These are phyloP conservation scores for Lepilemur ruficaudatus DNA, from an alignment of 2,797 vertebrate genomes.

Conservation along the genomic window DNA sequence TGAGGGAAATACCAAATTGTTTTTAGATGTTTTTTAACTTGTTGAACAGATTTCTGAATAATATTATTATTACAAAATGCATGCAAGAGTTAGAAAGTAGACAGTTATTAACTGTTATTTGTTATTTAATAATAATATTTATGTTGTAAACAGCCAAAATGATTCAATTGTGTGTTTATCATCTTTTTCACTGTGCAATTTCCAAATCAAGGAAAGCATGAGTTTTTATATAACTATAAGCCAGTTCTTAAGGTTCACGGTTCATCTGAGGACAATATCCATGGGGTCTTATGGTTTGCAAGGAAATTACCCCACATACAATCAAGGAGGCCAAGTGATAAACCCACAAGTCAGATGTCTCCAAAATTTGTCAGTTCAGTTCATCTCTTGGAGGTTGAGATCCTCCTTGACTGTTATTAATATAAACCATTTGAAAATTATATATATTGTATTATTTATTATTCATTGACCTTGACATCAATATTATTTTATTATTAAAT, in stretches of 20 bases:
- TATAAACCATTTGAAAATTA: conserved; percentile 3
- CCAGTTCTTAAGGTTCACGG: neutral
- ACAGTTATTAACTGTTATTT: neutral
- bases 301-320: neutral
- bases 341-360: neutral
- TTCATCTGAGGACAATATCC: neutral
- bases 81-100: neutral
- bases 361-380: neutral
- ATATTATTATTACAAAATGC: neutral
- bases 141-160: neutral
- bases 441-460: neutral
- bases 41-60: neutral
- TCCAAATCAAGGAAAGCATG: neutral
- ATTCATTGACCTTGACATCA: neutral
- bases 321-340: neutral
- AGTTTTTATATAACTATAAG: neutral
- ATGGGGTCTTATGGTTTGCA: neutral
- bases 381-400: neutral
- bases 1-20: neutral
- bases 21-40: neutral
- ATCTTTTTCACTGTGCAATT: neutral
- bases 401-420: conserved; percentile 10
- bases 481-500: conserved; percentile 5
- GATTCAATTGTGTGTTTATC: neutral
- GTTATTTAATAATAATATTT: neutral